These are phyloP conservation scores for Agrotis exclamationis DNA, from an alignment of 2,888 invertebrate species.

Conservation along the genomic window DNA sequence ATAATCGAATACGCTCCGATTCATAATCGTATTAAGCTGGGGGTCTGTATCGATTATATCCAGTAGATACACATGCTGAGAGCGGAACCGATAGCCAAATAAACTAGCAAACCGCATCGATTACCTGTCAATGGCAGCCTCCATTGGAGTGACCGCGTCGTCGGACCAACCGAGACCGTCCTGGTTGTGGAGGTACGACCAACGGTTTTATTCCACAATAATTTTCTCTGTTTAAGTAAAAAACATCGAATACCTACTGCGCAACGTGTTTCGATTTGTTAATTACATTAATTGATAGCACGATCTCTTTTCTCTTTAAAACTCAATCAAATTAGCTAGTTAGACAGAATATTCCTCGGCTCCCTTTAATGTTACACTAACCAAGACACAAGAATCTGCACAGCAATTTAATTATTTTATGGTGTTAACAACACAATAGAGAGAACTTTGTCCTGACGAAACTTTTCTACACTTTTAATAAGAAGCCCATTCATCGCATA, in stretches of 20 bases:
- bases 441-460: conserved; percentile 82
- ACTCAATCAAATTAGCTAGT: neutral
- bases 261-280: neutral
- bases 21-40: conserved; percentile 81
- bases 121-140: conserved; percentile 89
- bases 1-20: conserved; percentile 81
- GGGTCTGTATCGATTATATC: conserved; percentile 84
- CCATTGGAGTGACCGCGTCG: conserved; percentile 82
- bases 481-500: conserved; percentile 87
- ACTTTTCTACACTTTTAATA: conserved; percentile 88
- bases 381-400: conserved; percentile 58
- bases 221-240: conserved; percentile 20
- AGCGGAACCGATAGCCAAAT: conserved; percentile 89
- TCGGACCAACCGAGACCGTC: conserved; percentile 75
- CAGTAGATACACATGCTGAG: conserved; percentile 86
- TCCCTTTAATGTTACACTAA: neutral
- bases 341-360: conserved; percentile 9
- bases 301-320: too few relatives aligned
- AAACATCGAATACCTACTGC: neutral
- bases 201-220: conserved; percentile 42
- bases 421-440: conserved; percentile 77
- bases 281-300: neutral
- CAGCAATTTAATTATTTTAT: conserved; percentile 72
- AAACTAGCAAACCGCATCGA: conserved; percentile 90
- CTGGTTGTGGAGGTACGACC: conserved; percentile 58